Percentiles rank a stretch among this genome's conserved stretches.
Evolutionary conservation across 2,797 vertebrate species (phyloP).

Genomic region (Rhyacichthys aspro): DNA sequence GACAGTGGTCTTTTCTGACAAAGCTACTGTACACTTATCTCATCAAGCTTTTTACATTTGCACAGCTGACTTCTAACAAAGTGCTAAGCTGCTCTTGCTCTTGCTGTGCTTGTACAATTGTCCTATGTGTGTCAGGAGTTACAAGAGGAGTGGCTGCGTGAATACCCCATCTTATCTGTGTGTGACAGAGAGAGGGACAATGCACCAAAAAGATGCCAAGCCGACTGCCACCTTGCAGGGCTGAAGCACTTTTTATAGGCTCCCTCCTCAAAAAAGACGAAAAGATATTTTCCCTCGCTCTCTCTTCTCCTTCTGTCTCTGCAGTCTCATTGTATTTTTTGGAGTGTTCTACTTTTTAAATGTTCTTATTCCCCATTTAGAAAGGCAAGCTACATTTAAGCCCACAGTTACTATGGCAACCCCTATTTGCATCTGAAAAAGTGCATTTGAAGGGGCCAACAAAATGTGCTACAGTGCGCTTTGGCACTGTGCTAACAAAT

Average conservation of each 20-base stretch:
- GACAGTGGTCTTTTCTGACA: constrained; percentile 51
- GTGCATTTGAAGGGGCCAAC: constrained; percentile 73
- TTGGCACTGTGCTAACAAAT: constrained; percentile 59
- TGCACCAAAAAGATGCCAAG: constrained; percentile 73
- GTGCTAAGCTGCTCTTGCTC: constrained; percentile 16
- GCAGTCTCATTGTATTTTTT: constrained; percentile 68
- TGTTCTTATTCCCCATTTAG: constrained; percentile 77
- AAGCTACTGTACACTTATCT: constrained; percentile 33
- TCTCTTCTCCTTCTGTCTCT: constrained; percentile 46
- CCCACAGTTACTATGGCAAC: constrained; percentile 85
- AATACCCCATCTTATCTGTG: constrained; percentile 71
- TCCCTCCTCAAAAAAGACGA: constrained; percentile 64
- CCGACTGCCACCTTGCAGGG: constrained; percentile 73
- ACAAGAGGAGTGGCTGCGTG: constrained; percentile 48
- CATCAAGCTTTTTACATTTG: constrained; percentile 36
- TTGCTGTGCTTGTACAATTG: constrained; percentile 20
- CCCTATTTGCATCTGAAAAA: constrained; percentile 84
- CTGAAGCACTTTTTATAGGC: constrained; percentile 71
- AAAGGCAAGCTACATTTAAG: constrained; percentile 75
- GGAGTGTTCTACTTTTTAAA: constrained; percentile 79
- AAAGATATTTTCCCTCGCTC: constrained; percentile 51
- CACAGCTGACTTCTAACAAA: constrained; percentile 26
- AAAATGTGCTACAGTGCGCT: constrained; percentile 71
- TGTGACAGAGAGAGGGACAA: constrained; percentile 75
- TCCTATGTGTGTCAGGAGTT: constrained; percentile 41